A percentile compares a stretch with the other conserved stretches of the same genome.
Evolutionary conservation across 1,140 invertebrate genomes (phyloP).

Genomic region (Hyphantria cunea): DNA sequence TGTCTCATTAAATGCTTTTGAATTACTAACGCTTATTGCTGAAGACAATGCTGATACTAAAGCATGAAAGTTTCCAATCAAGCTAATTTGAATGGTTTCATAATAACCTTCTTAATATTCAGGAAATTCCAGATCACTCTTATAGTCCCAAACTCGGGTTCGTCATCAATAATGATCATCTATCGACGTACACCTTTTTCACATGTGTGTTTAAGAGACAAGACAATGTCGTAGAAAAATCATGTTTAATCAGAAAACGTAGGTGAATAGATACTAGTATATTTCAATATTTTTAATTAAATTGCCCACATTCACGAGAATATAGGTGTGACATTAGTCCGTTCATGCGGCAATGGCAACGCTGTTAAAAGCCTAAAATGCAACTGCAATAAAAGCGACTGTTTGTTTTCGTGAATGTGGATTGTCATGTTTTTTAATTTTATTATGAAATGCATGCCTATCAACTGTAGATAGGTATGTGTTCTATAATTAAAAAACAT

Average conservation of each 20-base stretch:
- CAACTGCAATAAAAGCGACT: too few relatives aligned
- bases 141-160: conserved; percentile 85
- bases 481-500: conserved; percentile 62
- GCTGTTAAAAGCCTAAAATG: too few relatives aligned
- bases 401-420: conserved; percentile 49
- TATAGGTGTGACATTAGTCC: not conserved
- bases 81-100: conserved; percentile 49
- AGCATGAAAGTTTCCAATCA: conserved; percentile 47
- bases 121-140: conserved; percentile 66
- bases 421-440: conserved; percentile 64
- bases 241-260: conserved; percentile 73
- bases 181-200: conserved; percentile 47
- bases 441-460: conserved; percentile 6
- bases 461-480: conserved; percentile 6
- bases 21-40: conserved; percentile 65
- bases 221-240: conserved; percentile 45
- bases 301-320: conserved; percentile 51
- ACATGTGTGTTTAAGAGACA: conserved; percentile 74
- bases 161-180: conserved; percentile 71
- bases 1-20: conserved; percentile 48
- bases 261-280: conserved; percentile 63
- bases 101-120: conserved; percentile 65
- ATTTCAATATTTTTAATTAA: conserved; percentile 44
- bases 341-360: too few relatives aligned
- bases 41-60: conserved; percentile 45